Evolutionary conservation across 2,113 vertebrate genomes (phyloP).

Genomic region (Orientallactaga bullata): DNA sequence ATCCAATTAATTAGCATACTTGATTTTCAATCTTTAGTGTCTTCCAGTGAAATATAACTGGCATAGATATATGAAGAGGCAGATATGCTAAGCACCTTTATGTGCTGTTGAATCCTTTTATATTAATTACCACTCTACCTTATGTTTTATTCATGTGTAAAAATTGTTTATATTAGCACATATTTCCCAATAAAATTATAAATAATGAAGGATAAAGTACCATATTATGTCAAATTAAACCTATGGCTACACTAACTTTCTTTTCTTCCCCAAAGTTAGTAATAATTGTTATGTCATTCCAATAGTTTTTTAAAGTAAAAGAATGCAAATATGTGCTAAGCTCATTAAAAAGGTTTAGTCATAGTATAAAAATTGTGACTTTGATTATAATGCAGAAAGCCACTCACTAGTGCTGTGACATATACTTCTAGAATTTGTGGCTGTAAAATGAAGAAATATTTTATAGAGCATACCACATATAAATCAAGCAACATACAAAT

Average conservation of each 20-base stretch:
- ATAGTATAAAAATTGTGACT: not conserved
- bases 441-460: conserved; percentile 9
- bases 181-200: conserved; percentile 77
- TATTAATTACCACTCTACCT: conserved; percentile 82
- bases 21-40: conserved; percentile 81
- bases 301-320: conserved; percentile 11
- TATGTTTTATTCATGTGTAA: conserved; percentile 86
- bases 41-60: conserved; percentile 82
- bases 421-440: not conserved
- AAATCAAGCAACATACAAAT: not conserved
- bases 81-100: conserved; percentile 82
- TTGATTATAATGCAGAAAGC: conserved; percentile 45
- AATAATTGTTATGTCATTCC: not conserved
- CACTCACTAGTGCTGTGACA: conserved; percentile 18
- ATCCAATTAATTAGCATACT: conserved; percentile 84
- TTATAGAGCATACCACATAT: conserved; percentile 9
- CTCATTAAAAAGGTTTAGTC: conserved; percentile 22
- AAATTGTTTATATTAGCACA: conserved; percentile 78
- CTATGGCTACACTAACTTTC: conserved; percentile 48
- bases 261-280: conserved; percentile 36
- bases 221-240: conserved; percentile 41
- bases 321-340: not conserved
- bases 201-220: conserved; percentile 62
- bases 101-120: conserved; percentile 81
- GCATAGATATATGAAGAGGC: conserved; percentile 81